A percentile compares a stretch with the other conserved stretches of the same genome.
These are phyloP conservation scores for Calliphora vicina DNA, from an alignment of 1,140 invertebrate genomes.

Conservation along the genomic window DNA sequence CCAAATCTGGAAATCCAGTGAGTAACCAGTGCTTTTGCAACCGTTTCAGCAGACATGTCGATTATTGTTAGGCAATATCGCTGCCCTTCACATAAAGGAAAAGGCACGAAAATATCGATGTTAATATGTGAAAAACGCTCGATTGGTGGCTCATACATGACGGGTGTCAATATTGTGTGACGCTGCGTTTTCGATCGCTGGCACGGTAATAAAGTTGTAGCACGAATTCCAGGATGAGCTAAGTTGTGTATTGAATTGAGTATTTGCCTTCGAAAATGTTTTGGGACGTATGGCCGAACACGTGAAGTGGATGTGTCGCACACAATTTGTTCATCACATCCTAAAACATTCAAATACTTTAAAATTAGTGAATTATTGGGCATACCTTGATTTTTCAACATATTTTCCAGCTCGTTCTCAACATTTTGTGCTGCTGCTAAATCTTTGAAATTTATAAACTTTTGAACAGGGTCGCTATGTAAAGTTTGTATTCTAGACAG, in stretches of 20 bases:
- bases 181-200: constrained; percentile 49
- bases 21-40: constrained; percentile 47
- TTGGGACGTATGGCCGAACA: not conserved
- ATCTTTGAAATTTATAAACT: too few relatives aligned
- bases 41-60: constrained; percentile 52
- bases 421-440: too few relatives aligned
- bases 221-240: constrained; percentile 43
- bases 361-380: not conserved
- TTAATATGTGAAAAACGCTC: constrained; percentile 48
- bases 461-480: not conserved
- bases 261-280: not conserved
- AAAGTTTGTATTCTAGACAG: not conserved
- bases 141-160: not conserved
- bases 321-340: not conserved
- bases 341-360: not conserved
- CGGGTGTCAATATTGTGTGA: not conserved
- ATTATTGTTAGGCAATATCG: constrained; percentile 48
- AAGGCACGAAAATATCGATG: constrained; percentile 53
- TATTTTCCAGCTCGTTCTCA: too few relatives aligned
- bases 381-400: too few relatives aligned
- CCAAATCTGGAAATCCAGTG: constrained; percentile 61
- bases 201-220: constrained; percentile 46
- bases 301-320: not conserved
- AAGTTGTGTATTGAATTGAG: not conserved
- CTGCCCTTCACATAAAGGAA: constrained; percentile 41